phyloP scores from a whole-genome alignment of 2,113 vertebrate genomes.

The Thamnaconus septentrionalis region DNA sequence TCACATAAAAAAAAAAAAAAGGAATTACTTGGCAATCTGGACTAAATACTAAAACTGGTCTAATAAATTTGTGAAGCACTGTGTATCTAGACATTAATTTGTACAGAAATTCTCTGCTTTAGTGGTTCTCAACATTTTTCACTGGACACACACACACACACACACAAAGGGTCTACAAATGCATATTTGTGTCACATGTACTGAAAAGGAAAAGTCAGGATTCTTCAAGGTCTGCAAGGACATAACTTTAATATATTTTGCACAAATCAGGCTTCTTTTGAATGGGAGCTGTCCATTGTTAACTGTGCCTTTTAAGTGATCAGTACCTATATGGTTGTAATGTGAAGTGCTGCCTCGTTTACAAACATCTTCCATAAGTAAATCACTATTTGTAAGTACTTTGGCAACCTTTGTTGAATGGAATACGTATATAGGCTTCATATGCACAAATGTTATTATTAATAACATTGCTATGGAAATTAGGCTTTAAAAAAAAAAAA shows the following conservation, averaged over 20 bases:
- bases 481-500: too few relatives aligned
- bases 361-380: conserved; percentile 1
- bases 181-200: conserved; percentile 14
- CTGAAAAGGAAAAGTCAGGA: not conserved
- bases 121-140: too few relatives aligned
- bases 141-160: too few relatives aligned
- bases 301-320: conserved; percentile 56
- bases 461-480: too few relatives aligned
- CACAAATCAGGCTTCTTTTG: conserved; percentile 19
- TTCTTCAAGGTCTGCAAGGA: conserved; percentile 11
- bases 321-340: conserved; percentile 31
- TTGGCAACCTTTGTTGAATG: conserved; percentile 7
- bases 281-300: conserved; percentile 20
- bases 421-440: too few relatives aligned
- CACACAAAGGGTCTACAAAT: not conserved
- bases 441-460: too few relatives aligned
- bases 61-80: too few relatives aligned
- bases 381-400: conserved; percentile 7
- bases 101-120: too few relatives aligned
- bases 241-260: conserved; percentile 29
- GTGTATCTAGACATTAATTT: too few relatives aligned
- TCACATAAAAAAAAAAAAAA: not conserved
- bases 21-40: not conserved
- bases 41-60: not conserved
- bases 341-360: conserved; percentile 35